Percentiles rank a stretch among this genome's conserved stretches.
Evolutionary conservation across 1,140 invertebrate genomes (phyloP).

Genomic region (Drosophila pseudoananassae): DNA sequence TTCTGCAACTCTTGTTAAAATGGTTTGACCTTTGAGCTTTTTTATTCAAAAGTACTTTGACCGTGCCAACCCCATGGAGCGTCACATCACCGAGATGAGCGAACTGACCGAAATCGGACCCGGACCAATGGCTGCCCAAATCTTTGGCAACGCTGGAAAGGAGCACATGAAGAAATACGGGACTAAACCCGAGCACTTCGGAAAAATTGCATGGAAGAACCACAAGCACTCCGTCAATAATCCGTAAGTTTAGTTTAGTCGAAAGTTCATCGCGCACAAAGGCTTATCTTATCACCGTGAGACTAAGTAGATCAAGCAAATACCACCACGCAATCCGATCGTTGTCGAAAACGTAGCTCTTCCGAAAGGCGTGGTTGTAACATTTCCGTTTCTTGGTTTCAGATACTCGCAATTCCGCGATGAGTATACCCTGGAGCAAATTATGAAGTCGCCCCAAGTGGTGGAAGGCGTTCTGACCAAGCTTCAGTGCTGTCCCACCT

Average conservation of each 20-base stretch:
- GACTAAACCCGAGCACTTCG: slow-evolving; percentile 95
- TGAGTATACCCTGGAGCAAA: slow-evolving; percentile 95
- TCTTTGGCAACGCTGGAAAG: slow-evolving; percentile 98
- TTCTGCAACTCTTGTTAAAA: accelerated
- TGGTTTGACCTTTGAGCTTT: not conserved
- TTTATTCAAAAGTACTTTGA: slow-evolving; percentile 88
- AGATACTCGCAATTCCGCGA: slow-evolving; percentile 95
- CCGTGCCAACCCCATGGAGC: slow-evolving; percentile 96
- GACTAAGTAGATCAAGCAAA: slow-evolving; percentile 88
- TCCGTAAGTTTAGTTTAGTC: slow-evolving; percentile 88
- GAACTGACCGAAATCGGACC: slow-evolving; percentile 92
- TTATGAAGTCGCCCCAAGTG: slow-evolving; percentile 93
- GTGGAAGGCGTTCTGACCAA: slow-evolving; percentile 97
- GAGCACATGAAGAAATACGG: slow-evolving; percentile 99
- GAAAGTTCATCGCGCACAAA: slow-evolving; percentile 44
- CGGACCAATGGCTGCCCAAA: slow-evolving; percentile 95
- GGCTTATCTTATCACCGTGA: slow-evolving; percentile 87
- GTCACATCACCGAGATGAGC: slow-evolving; percentile 94
- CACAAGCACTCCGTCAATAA: slow-evolving; percentile 98
- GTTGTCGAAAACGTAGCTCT: slow-evolving; percentile 85
- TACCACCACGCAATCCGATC: slow-evolving; percentile 16
- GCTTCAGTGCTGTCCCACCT: slow-evolving; percentile 98
- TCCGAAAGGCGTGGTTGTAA: slow-evolving; percentile 20
- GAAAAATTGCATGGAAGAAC: slow-evolving; percentile 99
- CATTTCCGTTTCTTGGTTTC: slow-evolving; percentile 2